Evolutionary conservation across 2,797 vertebrate species (phyloP), one percentile per base, ranked within the genome.

Genomic region (Galaxias olidus): DNA sequence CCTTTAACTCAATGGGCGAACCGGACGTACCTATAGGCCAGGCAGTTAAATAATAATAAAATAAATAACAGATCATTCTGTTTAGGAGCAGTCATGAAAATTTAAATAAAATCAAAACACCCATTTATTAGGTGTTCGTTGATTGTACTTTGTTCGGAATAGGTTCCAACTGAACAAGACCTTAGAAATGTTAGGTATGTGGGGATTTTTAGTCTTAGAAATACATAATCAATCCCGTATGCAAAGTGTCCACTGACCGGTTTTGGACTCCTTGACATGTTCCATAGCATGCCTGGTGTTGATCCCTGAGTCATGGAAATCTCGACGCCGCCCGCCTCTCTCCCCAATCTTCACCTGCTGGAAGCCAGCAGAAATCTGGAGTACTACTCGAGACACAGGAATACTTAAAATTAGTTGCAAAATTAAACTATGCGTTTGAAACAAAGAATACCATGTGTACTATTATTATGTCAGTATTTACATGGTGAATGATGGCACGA

Each of bases 191-290:
- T 30, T 30, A 30, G 30, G 6, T 3, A 30, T 30, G 30, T 30
- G 30, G 30, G 2, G 30, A 30, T 30, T 30, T 30, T 30, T 30
- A 30, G 30, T 6, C 30, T 30, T 30, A 5, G 15, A 43, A 56
- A 9, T 8, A 41, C 8, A 41, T 10, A 56, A 13, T 30, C 47
- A 12, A 7, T 8, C n/a, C 13, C 18, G 47, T 48, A 12, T 17
- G 9, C 5, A 4, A 12, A 11, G 11, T 14, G 4, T 18, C 9
- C 19, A n/a, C 53, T 48, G 43, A 93, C 97, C 96, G 8, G 83
- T 89, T 85, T 98, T 99, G 1, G 95, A 96, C 0, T 94, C 91
- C 61, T 85, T 94, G 4, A 96, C 96, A 9, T 96, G 97, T 20
- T 93, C 93, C 72, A 99, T 94, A 5, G 90, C 75, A 74, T 95